Base-by-base conservation (phyloP, 2,797 vertebrate genomes). In the Pangasius mekongensis region DNA sequence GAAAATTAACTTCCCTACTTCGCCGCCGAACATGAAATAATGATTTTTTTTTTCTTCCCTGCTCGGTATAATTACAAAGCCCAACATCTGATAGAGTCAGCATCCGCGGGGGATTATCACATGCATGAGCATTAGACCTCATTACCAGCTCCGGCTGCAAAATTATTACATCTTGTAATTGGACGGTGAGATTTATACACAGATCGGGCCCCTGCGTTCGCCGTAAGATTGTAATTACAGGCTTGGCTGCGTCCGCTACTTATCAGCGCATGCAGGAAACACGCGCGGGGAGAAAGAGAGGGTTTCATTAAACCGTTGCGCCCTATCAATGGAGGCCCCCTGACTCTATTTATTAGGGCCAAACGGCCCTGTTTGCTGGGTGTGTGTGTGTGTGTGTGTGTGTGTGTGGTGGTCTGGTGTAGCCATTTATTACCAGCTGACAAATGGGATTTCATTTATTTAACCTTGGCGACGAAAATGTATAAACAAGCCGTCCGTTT, bases 401-500 rank as follows among this genome's bases (percentile, higher is more conserved):
- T 95, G 96, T 49, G 56, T 39, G 86, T 24, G 94, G 94, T 95
- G 95, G 95, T 96, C 95, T 95, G 96, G 96, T 95, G 85, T 96
- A 95, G 94, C 96, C 97, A 98, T 99, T 98, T 99, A 98, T 99
- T 98, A 97, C 97, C 14, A 94, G 95, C 97, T 98, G 97, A 99
- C 98, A 99, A 99, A 99, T 98, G 97, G 98, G 98, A 99, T 98
- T 99, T 98, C 98, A 98, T 99, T 99, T 99, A 98, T 99, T 99
- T 99, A 99, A 99, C 98, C 98, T 98, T 97, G 91, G 97, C 96
- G 96, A 97, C 97, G 97, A 98, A 87, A 98, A 98, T 96, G 97
- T 98, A 99, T 98, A 99, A 99, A 99, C 97, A 98, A 98, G 97
- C 97, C 97, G 98, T 98, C 97, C 97, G 97, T 98, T 99, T 98